These are phyloP conservation scores for Periphyllus acericola DNA, from an alignment of 2,888 invertebrate species.

Conservation along the genomic window DNA sequence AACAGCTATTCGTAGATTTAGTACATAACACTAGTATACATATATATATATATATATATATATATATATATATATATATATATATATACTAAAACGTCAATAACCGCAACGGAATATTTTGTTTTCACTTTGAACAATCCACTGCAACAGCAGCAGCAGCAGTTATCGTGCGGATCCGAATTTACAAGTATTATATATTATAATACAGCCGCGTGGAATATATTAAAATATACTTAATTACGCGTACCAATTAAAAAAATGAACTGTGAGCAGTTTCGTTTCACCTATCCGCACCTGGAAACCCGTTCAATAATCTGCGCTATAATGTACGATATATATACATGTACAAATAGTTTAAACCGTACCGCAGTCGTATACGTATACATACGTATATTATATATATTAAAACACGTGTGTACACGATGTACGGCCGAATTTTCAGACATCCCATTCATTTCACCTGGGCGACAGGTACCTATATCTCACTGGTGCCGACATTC, in stretches of 20 bases:
- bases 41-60: too few species aligned
- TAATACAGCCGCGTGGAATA: neutral
- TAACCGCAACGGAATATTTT: conserved; percentile 18
- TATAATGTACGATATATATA: neutral
- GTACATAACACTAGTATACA: too few species aligned
- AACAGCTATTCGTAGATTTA: too few species aligned
- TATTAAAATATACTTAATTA: neutral
- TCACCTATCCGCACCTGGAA: neutral
- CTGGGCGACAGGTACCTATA: too few species aligned
- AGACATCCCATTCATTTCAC: too few species aligned
- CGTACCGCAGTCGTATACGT: neutral
- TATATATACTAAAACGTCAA: neutral
- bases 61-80: too few species aligned
- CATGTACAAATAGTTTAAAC: neutral
- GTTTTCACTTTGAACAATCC: neutral
- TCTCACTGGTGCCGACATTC: too few species aligned
- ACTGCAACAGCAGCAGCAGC: neutral
- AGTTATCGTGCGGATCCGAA: neutral
- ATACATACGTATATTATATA: too few species aligned
- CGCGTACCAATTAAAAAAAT: neutral
- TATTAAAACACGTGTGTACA: too few species aligned
- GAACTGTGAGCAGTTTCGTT: neutral
- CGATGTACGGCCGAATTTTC: too few species aligned
- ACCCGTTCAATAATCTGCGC: neutral
- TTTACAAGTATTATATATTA: neutral